Percentiles rank a stretch among this genome's conserved stretches.
Evolutionary conservation across 2,888 invertebrate genomes (phyloP).

Genomic region (Mythimna impura): DNA sequence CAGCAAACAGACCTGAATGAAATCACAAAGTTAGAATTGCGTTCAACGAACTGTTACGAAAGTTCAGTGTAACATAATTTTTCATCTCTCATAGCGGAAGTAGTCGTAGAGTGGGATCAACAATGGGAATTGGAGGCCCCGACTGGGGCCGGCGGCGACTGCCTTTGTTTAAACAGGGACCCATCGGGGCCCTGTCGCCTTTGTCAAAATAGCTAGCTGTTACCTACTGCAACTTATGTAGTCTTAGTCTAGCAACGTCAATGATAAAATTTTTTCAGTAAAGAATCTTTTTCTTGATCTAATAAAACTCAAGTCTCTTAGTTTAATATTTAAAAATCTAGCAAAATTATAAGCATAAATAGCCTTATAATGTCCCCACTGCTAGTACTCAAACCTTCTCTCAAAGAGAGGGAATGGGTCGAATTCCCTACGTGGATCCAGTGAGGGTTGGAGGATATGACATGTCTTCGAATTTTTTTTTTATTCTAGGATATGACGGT

Average conservation of each 20-base stretch:
- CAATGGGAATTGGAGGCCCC: conserved; percentile 47
- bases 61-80: conserved; percentile 48
- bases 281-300: conserved; percentile 19
- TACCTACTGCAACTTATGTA: conserved; percentile 20
- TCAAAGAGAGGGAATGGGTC: too few relatives aligned
- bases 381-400: too few relatives aligned
- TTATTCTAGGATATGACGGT: too few relatives aligned
- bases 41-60: conserved; percentile 41
- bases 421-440: too few relatives aligned
- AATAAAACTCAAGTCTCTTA: conserved; percentile 30
- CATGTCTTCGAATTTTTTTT: too few relatives aligned
- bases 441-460: too few relatives aligned
- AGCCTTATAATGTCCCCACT: too few relatives aligned
- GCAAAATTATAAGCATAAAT: too few relatives aligned
- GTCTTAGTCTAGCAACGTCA: conserved; percentile 23
- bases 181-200: conserved; percentile 26
- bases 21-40: conserved; percentile 52
- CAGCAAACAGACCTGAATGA: conserved; percentile 19
- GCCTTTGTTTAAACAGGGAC: conserved; percentile 55
- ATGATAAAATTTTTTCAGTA: conserved; percentile 38
- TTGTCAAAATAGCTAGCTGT: conserved; percentile 39
- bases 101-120: conserved; percentile 22
- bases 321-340: conserved; percentile 27
- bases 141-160: conserved; percentile 24
- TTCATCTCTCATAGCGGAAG: conserved; percentile 40